These are phyloP conservation scores for Rhinoptilus africanus DNA, from an alignment of 2,113 vertebrate genomes.

Conservation along the genomic window DNA sequence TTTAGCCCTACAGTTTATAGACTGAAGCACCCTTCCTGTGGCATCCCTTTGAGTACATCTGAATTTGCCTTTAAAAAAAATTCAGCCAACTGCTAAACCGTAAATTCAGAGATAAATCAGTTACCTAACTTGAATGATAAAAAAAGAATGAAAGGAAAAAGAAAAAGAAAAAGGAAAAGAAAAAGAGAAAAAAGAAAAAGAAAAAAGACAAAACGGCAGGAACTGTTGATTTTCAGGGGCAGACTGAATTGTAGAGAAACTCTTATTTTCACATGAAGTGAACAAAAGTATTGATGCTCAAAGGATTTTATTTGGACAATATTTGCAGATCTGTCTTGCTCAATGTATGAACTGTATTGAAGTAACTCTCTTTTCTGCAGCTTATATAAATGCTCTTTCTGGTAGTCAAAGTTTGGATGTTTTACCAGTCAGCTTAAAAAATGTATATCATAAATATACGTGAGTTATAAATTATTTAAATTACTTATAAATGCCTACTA, in stretches of 20 bases:
- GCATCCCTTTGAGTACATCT: neutral
- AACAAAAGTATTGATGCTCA: neutral
- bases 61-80: neutral
- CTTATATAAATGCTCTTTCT: neutral
- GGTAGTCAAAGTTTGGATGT: neutral
- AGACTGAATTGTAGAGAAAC: neutral
- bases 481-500: neutral
- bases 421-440: neutral
- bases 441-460: neutral
- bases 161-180: neutral
- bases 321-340: neutral
- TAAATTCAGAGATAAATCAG: neutral
- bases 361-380: neutral
- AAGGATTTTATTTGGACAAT: neutral
- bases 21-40: neutral
- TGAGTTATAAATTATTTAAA: neutral
- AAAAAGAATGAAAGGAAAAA: neutral
- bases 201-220: neutral
- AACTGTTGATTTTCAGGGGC: neutral
- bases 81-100: neutral
- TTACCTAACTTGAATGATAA: neutral
- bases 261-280: neutral
- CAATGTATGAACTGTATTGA: neutral
- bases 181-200: neutral
- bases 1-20: neutral